A percentile compares a stretch with the other conserved stretches of the same genome.
phyloP scores from a whole-genome alignment of 2,797 vertebrate species.

The Morus bassanus region DNA sequence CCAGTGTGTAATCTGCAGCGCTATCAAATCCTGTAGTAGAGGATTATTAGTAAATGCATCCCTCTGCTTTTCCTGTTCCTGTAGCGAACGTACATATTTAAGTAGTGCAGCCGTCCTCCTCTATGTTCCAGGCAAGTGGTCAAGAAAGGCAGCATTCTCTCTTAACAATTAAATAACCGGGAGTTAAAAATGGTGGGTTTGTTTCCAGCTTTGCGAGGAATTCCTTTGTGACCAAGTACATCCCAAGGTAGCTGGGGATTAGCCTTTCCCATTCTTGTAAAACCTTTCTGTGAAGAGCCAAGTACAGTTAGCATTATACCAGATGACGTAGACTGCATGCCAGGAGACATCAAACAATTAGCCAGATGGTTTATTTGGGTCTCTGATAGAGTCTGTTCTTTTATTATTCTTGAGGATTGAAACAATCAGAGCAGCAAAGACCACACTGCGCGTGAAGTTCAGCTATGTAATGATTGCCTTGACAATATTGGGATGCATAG shows the following conservation, averaged over 20 bases:
- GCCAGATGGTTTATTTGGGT: neutral
- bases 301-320: neutral
- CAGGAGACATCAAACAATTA: neutral
- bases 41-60: neutral
- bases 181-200: neutral
- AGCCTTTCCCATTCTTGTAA: neutral
- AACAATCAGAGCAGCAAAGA: conserved; percentile 85
- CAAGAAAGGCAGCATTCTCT: neutral
- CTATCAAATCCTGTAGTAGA: neutral
- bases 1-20: neutral
- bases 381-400: neutral
- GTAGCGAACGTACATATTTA: neutral
- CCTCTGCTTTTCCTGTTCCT: neutral
- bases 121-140: neutral
- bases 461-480: conserved; percentile 86
- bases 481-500: conserved; percentile 80
- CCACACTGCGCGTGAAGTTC: conserved; percentile 82
- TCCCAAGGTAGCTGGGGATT: neutral
- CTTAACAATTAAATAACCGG: neutral
- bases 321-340: neutral
- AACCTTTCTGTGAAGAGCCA: neutral
- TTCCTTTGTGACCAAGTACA: neutral
- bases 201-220: neutral
- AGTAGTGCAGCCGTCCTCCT: neutral
- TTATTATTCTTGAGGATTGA: conserved; percentile 78